phyloP scores from a whole-genome alignment of 64 coral and sea anemone genomes.

The Stylophora pistillata region DNA sequence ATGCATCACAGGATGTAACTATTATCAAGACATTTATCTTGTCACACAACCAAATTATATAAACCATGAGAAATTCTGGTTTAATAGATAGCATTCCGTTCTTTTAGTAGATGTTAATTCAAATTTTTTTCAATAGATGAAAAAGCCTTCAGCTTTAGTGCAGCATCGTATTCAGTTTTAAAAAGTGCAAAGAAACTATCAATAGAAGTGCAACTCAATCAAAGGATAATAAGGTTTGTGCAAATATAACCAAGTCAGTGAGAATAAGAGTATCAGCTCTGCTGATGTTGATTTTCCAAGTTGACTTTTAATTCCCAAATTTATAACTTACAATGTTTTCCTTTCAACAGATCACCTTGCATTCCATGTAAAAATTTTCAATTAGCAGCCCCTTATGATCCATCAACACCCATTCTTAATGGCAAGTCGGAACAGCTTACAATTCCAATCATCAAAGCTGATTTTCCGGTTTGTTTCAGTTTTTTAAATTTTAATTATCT shows the following conservation, averaged over 20 bases:
- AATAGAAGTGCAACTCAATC: conserved; percentile 43
- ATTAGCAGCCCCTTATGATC: conserved; percentile 39
- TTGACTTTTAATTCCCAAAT: too few species aligned
- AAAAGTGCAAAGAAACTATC: conserved; percentile 61
- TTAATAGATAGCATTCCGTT: too few species aligned
- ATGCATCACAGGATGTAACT: too few species aligned
- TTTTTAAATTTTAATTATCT: too few species aligned
- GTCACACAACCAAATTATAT: too few species aligned
- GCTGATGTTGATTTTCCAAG: neutral
- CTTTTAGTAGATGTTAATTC: neutral
- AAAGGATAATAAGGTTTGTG: conserved; percentile 6
- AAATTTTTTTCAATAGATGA: conserved; percentile 8
- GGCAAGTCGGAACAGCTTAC: neutral
- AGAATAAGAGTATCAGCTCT: neutral
- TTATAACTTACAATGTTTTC: neutral
- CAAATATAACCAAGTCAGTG: neutral
- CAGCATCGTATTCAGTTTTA: conserved; percentile 58
- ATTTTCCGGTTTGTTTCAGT: neutral
- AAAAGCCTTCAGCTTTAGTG: conserved; percentile 48
- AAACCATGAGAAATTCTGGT: too few species aligned
- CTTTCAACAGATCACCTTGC: conserved; percentile 16
- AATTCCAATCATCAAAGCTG: neutral
- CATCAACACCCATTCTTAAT: conserved; percentile 10
- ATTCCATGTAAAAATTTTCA: neutral
- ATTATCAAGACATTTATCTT: too few species aligned